Percentiles rank a stretch among this genome's conserved stretches.
phyloP scores from a whole-genome alignment of 2,888 invertebrate species.

The Globia sparganii region DNA sequence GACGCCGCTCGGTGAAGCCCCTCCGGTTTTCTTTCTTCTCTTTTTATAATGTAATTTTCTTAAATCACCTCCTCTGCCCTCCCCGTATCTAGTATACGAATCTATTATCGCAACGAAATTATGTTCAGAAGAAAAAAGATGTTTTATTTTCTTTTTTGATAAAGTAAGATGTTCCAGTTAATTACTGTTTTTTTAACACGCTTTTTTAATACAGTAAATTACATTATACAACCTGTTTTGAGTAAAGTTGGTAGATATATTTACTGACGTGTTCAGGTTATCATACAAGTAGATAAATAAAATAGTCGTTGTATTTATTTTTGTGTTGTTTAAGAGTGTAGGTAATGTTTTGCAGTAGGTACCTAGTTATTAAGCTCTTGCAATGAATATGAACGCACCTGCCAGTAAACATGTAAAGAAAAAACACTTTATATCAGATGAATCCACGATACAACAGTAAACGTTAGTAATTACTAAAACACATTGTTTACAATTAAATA shows the following conservation, averaged over 20 bases:
- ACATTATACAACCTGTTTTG: background rate
- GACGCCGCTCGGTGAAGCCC: slow-evolving; percentile 78
- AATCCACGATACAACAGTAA: slow-evolving; percentile 44
- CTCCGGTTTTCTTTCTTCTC: slow-evolving; percentile 78
- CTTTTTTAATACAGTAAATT: background rate
- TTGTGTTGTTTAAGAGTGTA: background rate
- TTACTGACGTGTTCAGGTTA: background rate
- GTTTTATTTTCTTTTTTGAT: slow-evolving; percentile 30
- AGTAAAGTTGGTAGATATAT: background rate
- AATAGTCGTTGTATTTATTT: background rate
- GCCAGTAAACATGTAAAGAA: background rate
- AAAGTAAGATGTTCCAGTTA: slow-evolving; percentile 4
- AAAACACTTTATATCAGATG: slow-evolving; percentile 18
- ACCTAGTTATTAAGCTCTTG: background rate
- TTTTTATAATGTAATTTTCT: slow-evolving; percentile 89
- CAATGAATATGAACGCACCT: background rate
- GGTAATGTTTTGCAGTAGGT: background rate
- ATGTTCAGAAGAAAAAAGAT: slow-evolving; percentile 45
- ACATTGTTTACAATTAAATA: slow-evolving; percentile 54
- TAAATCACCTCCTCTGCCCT: slow-evolving; percentile 85
- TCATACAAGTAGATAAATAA: background rate
- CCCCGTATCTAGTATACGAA: slow-evolving; percentile 69
- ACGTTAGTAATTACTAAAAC: slow-evolving; percentile 43
- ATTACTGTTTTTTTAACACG: background rate
- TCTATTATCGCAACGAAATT: slow-evolving; percentile 66